Conservation (phyloP, 2,113 vertebrate genomes). For the Saimiri boliviensis region DNA sequence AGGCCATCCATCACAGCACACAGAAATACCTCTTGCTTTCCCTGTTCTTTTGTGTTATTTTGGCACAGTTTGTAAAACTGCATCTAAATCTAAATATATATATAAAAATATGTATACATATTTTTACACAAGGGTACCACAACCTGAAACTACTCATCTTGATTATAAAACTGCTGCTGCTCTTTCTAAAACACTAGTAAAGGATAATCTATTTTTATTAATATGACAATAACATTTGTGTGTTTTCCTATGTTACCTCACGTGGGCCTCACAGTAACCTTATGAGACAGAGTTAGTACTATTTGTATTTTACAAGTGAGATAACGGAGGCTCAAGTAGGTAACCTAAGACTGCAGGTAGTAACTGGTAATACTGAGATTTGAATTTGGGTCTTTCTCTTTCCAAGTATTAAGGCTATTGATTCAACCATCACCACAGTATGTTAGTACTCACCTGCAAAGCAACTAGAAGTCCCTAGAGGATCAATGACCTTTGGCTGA, state of each 20-base stretch:
- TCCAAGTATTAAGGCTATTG: not conserved
- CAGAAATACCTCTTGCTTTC: not conserved
- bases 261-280: not conserved
- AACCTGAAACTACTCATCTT: not conserved
- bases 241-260: not conserved
- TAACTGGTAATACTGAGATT: not conserved
- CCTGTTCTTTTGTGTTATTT: not conserved
- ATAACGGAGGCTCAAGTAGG: not conserved
- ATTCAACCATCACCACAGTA: not conserved
- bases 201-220: not conserved
- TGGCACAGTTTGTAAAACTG: not conserved
- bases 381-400: not conserved
- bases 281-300: not conserved
- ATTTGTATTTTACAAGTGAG: not conserved
- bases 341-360: not conserved
- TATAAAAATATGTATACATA: too few species aligned
- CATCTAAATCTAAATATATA: too few species aligned
- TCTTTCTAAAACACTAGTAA: not conserved
- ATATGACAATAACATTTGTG: not conserved
- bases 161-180: not conserved
- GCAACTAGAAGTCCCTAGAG: not conserved
- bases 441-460: not conserved
- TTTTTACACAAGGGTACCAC: not conserved
- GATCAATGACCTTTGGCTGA: not conserved
- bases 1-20: slow-evolving; percentile 44